Evolutionary conservation across 92 coral and sea anemone genomes (phyloP).

Genomic region (Siderastrea radians): DNA sequence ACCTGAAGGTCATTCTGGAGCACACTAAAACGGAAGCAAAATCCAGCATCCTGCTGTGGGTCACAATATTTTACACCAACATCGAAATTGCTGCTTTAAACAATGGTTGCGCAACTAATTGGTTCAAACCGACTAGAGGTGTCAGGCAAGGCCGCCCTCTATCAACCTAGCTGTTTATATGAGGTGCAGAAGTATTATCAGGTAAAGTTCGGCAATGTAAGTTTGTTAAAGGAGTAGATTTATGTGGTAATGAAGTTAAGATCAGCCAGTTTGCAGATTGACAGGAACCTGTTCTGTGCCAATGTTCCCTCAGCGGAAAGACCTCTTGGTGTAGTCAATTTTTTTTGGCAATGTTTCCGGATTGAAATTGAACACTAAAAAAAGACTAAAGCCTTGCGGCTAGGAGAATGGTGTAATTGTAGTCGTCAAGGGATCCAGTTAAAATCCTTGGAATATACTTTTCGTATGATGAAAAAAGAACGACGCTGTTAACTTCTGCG

Average conservation of each 20-base stretch:
- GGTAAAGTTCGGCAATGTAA: background rate
- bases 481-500: too few species aligned
- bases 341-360: background rate
- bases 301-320: background rate
- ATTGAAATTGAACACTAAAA: background rate
- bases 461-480: background rate
- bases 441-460: background rate
- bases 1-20: too few species aligned
- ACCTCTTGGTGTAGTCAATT: background rate
- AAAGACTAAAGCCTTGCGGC: background rate
- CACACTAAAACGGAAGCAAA: too few species aligned
- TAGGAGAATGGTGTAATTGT: background rate
- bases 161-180: background rate
- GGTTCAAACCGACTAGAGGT: constrained; percentile 1
- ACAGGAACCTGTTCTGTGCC: background rate
- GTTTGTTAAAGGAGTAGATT: background rate
- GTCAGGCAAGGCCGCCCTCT: background rate
- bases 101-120: background rate
- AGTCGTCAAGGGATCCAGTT: background rate
- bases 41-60: too few species aligned
- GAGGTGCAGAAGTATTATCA: background rate
- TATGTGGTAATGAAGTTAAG: background rate
- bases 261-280: constrained; percentile 3
- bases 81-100: background rate
- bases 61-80: background rate